These are phyloP conservation scores for Actinopyga echinites DNA, from an alignment of 53 echinoderm and acorn worm genomes.

Conservation along the genomic window DNA sequence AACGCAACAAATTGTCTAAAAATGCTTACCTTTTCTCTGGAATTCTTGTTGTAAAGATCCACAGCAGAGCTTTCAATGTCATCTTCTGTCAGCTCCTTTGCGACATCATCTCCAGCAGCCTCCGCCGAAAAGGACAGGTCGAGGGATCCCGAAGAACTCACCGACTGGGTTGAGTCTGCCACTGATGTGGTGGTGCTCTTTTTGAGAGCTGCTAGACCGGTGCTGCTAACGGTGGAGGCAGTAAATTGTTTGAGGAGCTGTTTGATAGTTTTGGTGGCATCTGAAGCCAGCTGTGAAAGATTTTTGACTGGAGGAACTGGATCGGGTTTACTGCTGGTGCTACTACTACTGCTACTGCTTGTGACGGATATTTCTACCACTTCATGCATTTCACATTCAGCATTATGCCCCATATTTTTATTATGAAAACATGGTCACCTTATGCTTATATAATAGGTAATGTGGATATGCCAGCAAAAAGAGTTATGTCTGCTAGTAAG, in stretches of 20 bases:
- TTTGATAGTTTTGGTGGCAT: constrained; percentile 69
- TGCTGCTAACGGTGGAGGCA: constrained; percentile 13
- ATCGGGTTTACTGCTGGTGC: constrained; percentile 5
- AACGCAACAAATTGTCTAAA: not conserved
- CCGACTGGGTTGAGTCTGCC: constrained; percentile 54
- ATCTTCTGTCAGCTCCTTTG: constrained; percentile 1
- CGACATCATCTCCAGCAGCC: constrained; percentile 6
- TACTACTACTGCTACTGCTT: not conserved
- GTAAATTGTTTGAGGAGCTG: constrained; percentile 75
- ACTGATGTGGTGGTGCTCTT: constrained; percentile 45
- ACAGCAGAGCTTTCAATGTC: constrained; percentile 91
- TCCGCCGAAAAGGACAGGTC: constrained; percentile 43
- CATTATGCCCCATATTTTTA: no score
- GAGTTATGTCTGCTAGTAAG: no score
- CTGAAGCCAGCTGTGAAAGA: constrained; percentile 47
- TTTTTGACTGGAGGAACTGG: not conserved
- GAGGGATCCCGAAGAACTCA: constrained; percentile 56
- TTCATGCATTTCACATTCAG: no score
- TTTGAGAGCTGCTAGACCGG: not conserved
- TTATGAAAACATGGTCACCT: no score
- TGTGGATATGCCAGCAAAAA: no score
- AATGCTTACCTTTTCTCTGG: constrained; percentile 85
- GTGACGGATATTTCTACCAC: constrained; percentile 8
- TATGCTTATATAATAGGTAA: no score
- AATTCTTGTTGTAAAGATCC: constrained; percentile 95